phyloP scores from a whole-genome alignment of 2,113 vertebrate genomes.

The Gavia stellata region DNA sequence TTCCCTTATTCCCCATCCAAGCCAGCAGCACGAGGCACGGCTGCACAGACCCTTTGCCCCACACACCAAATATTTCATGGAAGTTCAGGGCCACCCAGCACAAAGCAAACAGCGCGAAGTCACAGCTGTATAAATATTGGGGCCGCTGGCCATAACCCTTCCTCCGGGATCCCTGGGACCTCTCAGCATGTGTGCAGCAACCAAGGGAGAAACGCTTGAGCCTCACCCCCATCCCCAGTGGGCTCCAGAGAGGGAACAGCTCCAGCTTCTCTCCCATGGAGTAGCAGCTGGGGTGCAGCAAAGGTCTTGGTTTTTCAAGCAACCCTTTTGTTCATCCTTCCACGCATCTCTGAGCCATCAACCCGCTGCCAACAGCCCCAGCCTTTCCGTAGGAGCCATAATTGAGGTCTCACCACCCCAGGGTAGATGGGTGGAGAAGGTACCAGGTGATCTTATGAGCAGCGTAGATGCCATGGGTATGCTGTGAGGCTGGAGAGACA shows the following conservation, averaged over 20 bases:
- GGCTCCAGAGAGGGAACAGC: not conserved
- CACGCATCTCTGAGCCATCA: rapidly evolving
- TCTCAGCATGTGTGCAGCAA: not conserved
- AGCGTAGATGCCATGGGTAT: not conserved
- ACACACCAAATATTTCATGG: rapidly evolving
- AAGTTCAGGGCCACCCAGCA: slow-evolving; percentile 21
- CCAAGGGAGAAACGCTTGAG: not conserved
- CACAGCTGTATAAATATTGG: slow-evolving; percentile 49
- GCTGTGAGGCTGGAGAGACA: not conserved
- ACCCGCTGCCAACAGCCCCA: not conserved
- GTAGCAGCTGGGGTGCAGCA: not conserved
- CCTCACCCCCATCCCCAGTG: not conserved
- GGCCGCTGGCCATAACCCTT: not conserved
- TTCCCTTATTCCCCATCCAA: not conserved
- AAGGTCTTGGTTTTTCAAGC: not conserved
- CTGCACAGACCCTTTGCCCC: not conserved
- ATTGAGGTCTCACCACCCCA: not conserved
- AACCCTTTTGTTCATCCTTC: not conserved
- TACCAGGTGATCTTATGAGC: not conserved
- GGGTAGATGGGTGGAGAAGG: not conserved
- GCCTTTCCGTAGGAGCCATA: rapidly evolving
- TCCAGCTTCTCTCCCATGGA: not conserved
- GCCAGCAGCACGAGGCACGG: not conserved
- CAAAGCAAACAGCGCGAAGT: not conserved
- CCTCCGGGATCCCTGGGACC: not conserved